A percentile compares a stretch with the other conserved stretches of the same genome.
Conservation (phyloP, 2,797 vertebrate genomes). For the Gobionotothen gibberifrons region DNA sequence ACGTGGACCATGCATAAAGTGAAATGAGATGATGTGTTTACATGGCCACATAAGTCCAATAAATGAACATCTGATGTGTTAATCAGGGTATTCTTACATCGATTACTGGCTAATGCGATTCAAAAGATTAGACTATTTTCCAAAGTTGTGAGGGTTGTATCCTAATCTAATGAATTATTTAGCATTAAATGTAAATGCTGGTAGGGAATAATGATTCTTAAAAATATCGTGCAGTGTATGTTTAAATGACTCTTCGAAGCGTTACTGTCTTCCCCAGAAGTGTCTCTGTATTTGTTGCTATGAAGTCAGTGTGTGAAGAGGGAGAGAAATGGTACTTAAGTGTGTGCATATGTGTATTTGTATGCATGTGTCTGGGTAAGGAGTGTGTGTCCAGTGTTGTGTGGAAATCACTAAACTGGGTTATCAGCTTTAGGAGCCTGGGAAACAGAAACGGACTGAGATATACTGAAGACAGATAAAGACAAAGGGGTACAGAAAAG, state of each 20-base stretch:
- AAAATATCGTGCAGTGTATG: background rate
- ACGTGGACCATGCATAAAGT: constrained; percentile 2
- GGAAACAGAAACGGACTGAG: constrained; percentile 66
- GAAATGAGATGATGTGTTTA: constrained; percentile 33
- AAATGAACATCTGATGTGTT: constrained; percentile 25
- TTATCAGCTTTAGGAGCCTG: constrained; percentile 74
- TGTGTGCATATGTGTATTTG: constrained; percentile 37
- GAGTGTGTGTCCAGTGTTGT: constrained; percentile 30
- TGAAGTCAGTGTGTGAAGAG: constrained; percentile 42
- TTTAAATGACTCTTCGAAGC: constrained; percentile 2
- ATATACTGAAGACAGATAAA: constrained; percentile 66
- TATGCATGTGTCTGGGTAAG: constrained; percentile 24
- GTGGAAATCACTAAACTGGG: constrained; percentile 69
- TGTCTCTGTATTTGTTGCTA: constrained; percentile 26
- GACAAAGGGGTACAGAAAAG: constrained; percentile 42
- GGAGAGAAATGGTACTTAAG: constrained; percentile 26
- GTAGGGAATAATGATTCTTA: background rate
- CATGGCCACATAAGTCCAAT: constrained; percentile 7
- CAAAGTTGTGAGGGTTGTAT: constrained; percentile 11
- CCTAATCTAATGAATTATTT: constrained; percentile 40
- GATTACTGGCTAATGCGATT: constrained; percentile 49
- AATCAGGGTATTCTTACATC: constrained; percentile 27
- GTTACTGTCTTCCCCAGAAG: constrained; percentile 16
- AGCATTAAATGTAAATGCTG: constrained; percentile 10
- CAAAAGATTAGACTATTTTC: constrained; percentile 34